Base-by-base conservation (phyloP, 2,797 vertebrate species). In the Enteromius fasciolatus region DNA sequence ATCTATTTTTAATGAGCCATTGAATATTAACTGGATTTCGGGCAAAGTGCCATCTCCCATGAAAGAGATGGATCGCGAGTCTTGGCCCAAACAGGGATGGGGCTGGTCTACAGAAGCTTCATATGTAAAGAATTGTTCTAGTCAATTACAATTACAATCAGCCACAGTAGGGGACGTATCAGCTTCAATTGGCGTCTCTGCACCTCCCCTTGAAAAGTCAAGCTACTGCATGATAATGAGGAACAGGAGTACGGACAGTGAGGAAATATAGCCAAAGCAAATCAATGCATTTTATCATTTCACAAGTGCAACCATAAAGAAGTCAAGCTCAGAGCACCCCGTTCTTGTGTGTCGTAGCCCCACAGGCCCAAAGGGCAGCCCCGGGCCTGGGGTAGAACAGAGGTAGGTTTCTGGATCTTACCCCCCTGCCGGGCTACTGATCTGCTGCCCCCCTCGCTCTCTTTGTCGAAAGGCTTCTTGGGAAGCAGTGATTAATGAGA, bases 401-500 rank as follows among this genome's bases (percentile, higher is more conserved):
- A 80, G 83, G 84, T 86, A 73, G 59, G 82, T 87, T 87, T 88
- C 87, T 70, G 83, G 20, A 90, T 86, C 89, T 87, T 88, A 87
- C 92, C 91, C 84, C 86, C 92, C 80, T 84, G 85, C 92, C 73
- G 87, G 87, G 92, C 82, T 72, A 74, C 77, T 80, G 70, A 85
- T 5, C 31, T 50, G 20, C 79, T 81, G 89, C 87, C 89, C 61
- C 88, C 66, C 39, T 57, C 7, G 8, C 28, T 70, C 17, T 84
- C 93, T 92, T 95, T 96, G 96, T 96, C 93, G 93, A 92, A 86
- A 78, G 84, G 54, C 86, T 78, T 87, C 87, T 89, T 91, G 85
- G 81, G 92, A 92, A 91, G 87, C 88, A 87, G 94, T 97, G 97
- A 97, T 97, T 95, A 98, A 97, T 97, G 94, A 75, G 93, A 92